A percentile compares a stretch with the other conserved stretches of the same genome.
Evolutionary conservation across 2,113 vertebrate genomes (phyloP).

Genomic region (Callospermophilus lateralis): DNA sequence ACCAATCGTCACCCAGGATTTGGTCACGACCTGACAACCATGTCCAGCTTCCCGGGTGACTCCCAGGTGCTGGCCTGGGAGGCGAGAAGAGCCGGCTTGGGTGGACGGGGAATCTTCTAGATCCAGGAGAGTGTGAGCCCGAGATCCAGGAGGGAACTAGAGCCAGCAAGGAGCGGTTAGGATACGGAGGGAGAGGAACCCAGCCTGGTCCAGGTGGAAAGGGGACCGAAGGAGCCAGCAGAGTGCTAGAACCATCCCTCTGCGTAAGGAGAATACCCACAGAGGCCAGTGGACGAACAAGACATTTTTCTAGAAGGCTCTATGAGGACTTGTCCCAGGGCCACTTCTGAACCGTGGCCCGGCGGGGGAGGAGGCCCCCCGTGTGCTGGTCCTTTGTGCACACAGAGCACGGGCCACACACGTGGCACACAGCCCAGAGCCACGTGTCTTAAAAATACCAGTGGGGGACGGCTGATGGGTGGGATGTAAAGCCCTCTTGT

Average conservation of each 20-base stretch:
- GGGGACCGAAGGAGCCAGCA: too few species aligned
- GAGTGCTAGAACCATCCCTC: background rate
- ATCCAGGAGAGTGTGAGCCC: background rate
- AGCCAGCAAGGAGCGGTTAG: background rate
- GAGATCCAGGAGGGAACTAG: background rate
- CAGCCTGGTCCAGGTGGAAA: background rate
- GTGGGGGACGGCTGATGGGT: background rate
- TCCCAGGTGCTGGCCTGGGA: background rate
- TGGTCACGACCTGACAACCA: background rate
- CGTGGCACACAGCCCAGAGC: fast-evolving
- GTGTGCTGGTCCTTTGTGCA: background rate
- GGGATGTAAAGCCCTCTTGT: background rate
- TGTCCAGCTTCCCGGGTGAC: background rate
- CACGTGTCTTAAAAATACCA: background rate
- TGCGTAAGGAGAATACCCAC: background rate
- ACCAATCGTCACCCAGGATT: background rate
- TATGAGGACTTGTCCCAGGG: background rate
- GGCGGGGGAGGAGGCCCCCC: fast-evolving
- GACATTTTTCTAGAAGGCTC: background rate
- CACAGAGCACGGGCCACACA: fast-evolving
- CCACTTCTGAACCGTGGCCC: background rate
- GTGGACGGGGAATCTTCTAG: background rate
- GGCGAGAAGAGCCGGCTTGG: background rate
- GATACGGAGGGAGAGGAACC: too few species aligned
- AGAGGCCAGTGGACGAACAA: background rate